Base-by-base conservation (phyloP, 2,113 vertebrate genomes). In the Elaphurus davidianus region DNA sequence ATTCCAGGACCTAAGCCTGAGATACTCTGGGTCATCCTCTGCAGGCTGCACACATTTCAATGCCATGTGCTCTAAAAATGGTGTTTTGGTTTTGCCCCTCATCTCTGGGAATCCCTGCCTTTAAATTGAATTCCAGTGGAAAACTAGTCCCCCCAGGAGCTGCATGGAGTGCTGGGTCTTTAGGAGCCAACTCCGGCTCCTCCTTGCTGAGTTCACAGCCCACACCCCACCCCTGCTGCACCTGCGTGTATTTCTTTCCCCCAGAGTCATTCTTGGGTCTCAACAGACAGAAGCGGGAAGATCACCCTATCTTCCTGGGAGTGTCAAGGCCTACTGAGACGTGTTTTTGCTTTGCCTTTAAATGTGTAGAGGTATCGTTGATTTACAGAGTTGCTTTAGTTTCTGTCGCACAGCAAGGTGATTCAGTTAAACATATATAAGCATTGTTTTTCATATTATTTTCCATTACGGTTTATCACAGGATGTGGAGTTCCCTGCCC, bases 241-340 rank as follows among this genome's bases (percentile, higher is more conserved):
- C 28, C 79, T 13, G 17, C 1, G 1, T 2, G 2, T 0, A 13
- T 23, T 57, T 13, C 19, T 78, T 62, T n/a, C n/a, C 54, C 14
- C 28, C 28, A 3, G 28, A 9, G 19, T 3, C 43, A 40, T 6
- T 5, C 28, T 54, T 28, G 67, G 14, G 54, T 52, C 74, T 16
- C n/a, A 23, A 14, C 33, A 27, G 54, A 40, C 23, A 47, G 43
- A 23, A 45, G 50, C 23, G n/a, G 40, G 17, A 11, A 57, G 30
- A 33, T 0, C 7, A 16, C 1, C 16, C 0, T 7, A 33, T 36
- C 40, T 40, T 45, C 14, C 7, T 7, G 36, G 40, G 43, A 3
- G 6, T 25, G 8, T 36, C 59, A 27, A 33, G 54, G 45, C 55
- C 45, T 6, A 0, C 43, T 50, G 16, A 50, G 78, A 19, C 28